phyloP scores from a whole-genome alignment of 1,140 invertebrate species.

The Drosophila obscura region DNA sequence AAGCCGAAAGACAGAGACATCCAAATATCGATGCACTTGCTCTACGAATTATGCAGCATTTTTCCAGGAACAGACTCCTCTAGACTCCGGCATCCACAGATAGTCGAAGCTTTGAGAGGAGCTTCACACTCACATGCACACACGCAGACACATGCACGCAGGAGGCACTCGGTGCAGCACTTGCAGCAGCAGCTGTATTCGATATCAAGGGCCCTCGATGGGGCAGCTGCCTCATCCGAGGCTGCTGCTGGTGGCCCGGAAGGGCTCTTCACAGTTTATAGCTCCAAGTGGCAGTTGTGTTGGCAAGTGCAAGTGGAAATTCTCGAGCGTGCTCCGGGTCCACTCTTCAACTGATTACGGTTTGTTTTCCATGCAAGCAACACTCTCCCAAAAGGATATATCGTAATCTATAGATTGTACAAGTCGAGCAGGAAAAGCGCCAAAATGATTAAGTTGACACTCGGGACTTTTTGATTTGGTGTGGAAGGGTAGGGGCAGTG shows the following conservation, averaged over 20 bases:
- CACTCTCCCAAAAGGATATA: constrained; percentile 9
- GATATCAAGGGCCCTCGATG: constrained; percentile 72
- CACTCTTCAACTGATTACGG: constrained; percentile 67
- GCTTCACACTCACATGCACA: constrained; percentile 1
- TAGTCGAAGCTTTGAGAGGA: neutral
- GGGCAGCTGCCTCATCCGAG: constrained; percentile 58
- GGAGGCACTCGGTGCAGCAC: neutral
- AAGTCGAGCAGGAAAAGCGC: constrained; percentile 12
- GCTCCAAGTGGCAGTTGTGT: constrained; percentile 67
- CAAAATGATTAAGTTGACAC: constrained; percentile 66
- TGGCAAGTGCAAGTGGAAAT: constrained; percentile 81
- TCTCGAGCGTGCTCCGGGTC: constrained; percentile 55
- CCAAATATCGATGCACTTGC: constrained; percentile 34
- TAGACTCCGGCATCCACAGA: constrained; percentile 13
- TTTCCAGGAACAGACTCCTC: neutral
- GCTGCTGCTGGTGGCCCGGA: constrained; percentile 54
- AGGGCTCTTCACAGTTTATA: constrained; percentile 80
- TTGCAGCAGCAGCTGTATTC: constrained; percentile 54
- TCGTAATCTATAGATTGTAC: neutral
- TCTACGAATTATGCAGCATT: constrained; percentile 44
- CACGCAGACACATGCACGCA: constrained; percentile 8
- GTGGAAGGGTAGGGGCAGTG: constrained; percentile 1
- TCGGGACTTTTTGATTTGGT: constrained; percentile 51
- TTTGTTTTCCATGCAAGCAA: constrained; percentile 73
- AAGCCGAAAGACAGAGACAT: neutral